phyloP scores from a whole-genome alignment of 2,888 invertebrate genomes.

The Rhagonycha lutea region DNA sequence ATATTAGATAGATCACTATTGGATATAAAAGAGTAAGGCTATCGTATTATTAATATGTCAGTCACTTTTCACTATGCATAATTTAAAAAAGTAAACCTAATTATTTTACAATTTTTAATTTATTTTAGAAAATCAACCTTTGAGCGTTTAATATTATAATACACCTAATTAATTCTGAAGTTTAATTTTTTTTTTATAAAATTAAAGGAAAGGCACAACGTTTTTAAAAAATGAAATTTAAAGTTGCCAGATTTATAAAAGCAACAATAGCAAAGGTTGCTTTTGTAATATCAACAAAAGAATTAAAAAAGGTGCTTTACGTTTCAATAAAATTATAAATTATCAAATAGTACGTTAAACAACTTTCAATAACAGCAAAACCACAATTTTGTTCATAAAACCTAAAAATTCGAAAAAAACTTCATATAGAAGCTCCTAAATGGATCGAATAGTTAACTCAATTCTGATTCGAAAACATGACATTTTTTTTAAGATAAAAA shows the following conservation, averaged over 20 bases:
- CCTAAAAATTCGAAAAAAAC: neutral
- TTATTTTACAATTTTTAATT: slow-evolving; percentile 27
- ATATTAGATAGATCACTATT: neutral
- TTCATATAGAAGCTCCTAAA: neutral
- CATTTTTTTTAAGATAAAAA: too few species aligned
- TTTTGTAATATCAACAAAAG: neutral
- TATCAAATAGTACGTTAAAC: neutral
- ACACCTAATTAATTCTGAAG: neutral
- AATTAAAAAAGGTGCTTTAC: neutral
- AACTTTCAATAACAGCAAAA: neutral
- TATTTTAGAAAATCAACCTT: slow-evolving; percentile 12
- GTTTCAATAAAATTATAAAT: neutral
- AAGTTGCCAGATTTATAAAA: neutral
- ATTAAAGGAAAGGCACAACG: neutral
- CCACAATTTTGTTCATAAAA: neutral
- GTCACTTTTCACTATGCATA: slow-evolving; percentile 13
- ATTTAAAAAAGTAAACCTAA: slow-evolving; percentile 18
- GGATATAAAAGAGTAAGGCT: slow-evolving; percentile 19
- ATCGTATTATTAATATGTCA: slow-evolving; percentile 29
- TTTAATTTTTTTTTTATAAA: neutral
- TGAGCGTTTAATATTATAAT: neutral
- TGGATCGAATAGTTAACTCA: too few species aligned
- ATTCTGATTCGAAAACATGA: too few species aligned
- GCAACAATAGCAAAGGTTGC: neutral
- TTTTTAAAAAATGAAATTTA: neutral